Percentiles rank a stretch among this genome's conserved stretches.
These are phyloP conservation scores for Cremastobaeus sp. DNA, from an alignment of 2,888 invertebrate species.

Conservation along the genomic window DNA sequence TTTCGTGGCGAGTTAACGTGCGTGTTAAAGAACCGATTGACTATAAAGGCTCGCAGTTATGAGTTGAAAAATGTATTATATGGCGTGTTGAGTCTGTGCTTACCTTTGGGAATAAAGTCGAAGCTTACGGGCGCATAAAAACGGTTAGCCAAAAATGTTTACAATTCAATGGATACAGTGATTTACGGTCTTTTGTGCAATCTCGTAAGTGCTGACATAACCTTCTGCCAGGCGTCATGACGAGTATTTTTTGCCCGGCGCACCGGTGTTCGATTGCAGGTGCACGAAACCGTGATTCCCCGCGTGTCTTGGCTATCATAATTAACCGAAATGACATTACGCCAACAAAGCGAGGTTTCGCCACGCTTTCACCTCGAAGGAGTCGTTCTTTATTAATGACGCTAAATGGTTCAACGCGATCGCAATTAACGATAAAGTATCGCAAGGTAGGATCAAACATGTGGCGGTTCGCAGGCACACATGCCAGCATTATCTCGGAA, in stretches of 20 bases:
- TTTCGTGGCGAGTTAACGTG: slow-evolving; percentile 11
- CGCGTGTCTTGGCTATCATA: slow-evolving; percentile 4
- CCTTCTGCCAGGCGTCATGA: slow-evolving; percentile 23
- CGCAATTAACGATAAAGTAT: slow-evolving; percentile 48
- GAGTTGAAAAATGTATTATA: slow-evolving; percentile 36
- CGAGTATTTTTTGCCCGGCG: slow-evolving; percentile 18
- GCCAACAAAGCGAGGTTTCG: slow-evolving; percentile 1
- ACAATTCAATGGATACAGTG: slow-evolving; percentile 52
- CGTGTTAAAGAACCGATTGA: slow-evolving; percentile 20
- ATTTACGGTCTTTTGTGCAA: slow-evolving; percentile 50
- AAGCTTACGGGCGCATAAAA: slow-evolving; percentile 50
- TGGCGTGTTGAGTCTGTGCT: slow-evolving; percentile 35
- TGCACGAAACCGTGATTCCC: slow-evolving; percentile 38
- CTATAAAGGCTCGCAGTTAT: slow-evolving; percentile 26
- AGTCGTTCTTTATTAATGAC: slow-evolving; percentile 45
- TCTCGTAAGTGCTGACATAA: slow-evolving; percentile 45
- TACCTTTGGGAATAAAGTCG: slow-evolving; percentile 35
- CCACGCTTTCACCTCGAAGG: slow-evolving; percentile 35
- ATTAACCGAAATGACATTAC: slow-evolving; percentile 24
- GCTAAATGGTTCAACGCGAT: slow-evolving; percentile 38
- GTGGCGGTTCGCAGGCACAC: slow-evolving; percentile 4
- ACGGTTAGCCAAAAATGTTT: slow-evolving; percentile 63
- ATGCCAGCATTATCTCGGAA: slow-evolving; percentile 23
- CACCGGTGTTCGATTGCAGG: slow-evolving; percentile 7
- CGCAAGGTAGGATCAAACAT: slow-evolving; percentile 29